Base-by-base conservation (phyloP, 1,140 invertebrate species). In the Dryas iulia region DNA sequence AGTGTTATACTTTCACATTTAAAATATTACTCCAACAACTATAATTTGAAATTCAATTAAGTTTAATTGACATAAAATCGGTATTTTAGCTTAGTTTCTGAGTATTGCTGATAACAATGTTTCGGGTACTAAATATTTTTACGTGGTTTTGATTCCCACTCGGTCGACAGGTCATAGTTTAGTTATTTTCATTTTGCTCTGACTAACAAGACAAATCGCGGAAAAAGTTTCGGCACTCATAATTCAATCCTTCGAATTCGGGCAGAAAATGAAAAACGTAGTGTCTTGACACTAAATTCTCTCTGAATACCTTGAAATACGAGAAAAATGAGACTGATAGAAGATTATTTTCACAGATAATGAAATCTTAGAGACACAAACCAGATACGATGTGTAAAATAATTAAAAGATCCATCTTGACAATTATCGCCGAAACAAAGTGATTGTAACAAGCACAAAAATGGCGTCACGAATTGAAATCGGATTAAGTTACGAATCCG, bases 401-500 rank as follows among this genome's bases (percentile, higher is more conserved):
- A 69, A 63, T 69, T 69, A 63, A 69, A 69, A 57, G 39, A 56
- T 59, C 21, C 65, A 62, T 47, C 69, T 77, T 60, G 71, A 71
- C 58, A 71, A 78, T 78, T 75, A 75, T 58, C 61, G 47, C 30
- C 59, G 71, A 73, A 77, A 73, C 62, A 77, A 75, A 78, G 70
- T 68, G 69, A 72, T 72, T 54, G 68, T 72, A 75, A 78, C 68
- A 72, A 79, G 65, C 66, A 76, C 75, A 73, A 82, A 75, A 85
- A 83, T 77, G 73, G 78, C 82, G 79, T 82, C 76, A 80, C 82
- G 71, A 87, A 83, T 81, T 70, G 59, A 75, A 76, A 83, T 81
- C 77, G 81, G 77, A 81, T 83, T 81, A 84, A 81, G 72, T 78
- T 83, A 80, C 75, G 66, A 81, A 83, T 87, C 83, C 87, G 82